Percentiles rank a stretch among this genome's conserved stretches.
These are phyloP conservation scores for Marmota monax DNA, from an alignment of 2,113 vertebrate genomes.

Conservation along the genomic window DNA sequence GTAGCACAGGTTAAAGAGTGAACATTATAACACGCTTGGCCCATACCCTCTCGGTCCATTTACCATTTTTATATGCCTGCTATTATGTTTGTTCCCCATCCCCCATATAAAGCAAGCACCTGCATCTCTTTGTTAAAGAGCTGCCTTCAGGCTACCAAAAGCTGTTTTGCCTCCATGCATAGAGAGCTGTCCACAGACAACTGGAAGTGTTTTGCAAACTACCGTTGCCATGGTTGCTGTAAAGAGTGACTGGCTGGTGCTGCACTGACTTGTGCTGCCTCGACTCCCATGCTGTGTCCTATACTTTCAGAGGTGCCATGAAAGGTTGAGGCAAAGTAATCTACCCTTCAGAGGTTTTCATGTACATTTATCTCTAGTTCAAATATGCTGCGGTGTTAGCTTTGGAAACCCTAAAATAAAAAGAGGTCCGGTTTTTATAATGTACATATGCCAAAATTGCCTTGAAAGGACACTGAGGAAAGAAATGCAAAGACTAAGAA, in stretches of 20 bases:
- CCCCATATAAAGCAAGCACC: not conserved
- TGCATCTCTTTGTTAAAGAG: not conserved
- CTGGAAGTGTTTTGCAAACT: not conserved
- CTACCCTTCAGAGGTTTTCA: not conserved
- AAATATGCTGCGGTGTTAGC: not conserved
- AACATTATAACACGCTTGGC: not conserved
- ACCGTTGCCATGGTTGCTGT: not conserved
- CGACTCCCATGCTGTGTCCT: not conserved
- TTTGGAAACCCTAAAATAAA: not conserved
- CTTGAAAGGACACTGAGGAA: not conserved
- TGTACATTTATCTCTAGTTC: not conserved
- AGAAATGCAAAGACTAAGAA: not conserved
- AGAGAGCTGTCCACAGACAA: not conserved
- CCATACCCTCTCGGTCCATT: not conserved
- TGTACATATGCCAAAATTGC: not conserved
- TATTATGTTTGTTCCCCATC: not conserved
- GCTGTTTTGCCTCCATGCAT: not conserved
- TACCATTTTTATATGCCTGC: not conserved
- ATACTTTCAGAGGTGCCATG: not conserved
- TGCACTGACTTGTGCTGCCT: fast-evolving
- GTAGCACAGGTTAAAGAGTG: not conserved
- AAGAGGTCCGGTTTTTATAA: not conserved
- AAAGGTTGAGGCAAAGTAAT: not conserved
- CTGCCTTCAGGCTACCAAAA: not conserved
- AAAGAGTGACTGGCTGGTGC: not conserved